These are phyloP conservation scores for Lota lota DNA, from an alignment of 2,113 vertebrate species.

Conservation along the genomic window DNA sequence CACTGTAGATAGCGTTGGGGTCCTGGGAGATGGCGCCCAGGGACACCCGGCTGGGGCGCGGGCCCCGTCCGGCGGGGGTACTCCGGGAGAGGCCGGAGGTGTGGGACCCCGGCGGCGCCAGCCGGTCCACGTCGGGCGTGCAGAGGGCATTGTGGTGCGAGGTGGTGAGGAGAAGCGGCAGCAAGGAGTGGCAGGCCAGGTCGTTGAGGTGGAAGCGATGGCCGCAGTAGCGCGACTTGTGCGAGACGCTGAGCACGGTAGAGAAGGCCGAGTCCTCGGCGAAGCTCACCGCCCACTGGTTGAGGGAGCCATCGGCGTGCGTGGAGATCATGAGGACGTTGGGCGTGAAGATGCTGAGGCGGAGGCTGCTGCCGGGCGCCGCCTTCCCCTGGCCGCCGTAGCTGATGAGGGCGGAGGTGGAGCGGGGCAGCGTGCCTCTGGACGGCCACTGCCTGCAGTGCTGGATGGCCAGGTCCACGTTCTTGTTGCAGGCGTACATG, in stretches of 20 bases:
- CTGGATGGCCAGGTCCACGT: slow-evolving; percentile 93
- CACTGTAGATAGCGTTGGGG: slow-evolving; percentile 90
- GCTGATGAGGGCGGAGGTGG: slow-evolving; percentile 84
- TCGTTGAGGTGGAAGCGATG: slow-evolving; percentile 98
- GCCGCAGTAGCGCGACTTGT: slow-evolving; percentile 95
- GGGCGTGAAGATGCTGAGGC: slow-evolving; percentile 95
- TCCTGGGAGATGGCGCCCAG: slow-evolving; percentile 77
- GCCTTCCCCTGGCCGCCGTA: slow-evolving; percentile 61
- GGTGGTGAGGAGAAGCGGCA: slow-evolving; percentile 93
- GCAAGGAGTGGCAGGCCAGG: slow-evolving; percentile 93
- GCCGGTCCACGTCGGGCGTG: slow-evolving; percentile 72
- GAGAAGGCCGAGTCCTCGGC: slow-evolving; percentile 97
- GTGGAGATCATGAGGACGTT: slow-evolving; percentile 98
- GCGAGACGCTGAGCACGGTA: slow-evolving; percentile 94
- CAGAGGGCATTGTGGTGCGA: slow-evolving; percentile 93
- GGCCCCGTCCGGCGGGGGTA: slow-evolving; percentile 38
- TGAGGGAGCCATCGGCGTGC: slow-evolving; percentile 93
- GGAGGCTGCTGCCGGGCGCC: slow-evolving; percentile 75
- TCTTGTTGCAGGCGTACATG: slow-evolving; percentile 98
- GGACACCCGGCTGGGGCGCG: slow-evolving; percentile 59
- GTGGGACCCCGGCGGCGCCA: slow-evolving; percentile 36
- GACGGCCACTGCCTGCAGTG: slow-evolving; percentile 88
- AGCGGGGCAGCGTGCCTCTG: slow-evolving; percentile 71
- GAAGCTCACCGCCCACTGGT: slow-evolving; percentile 97
- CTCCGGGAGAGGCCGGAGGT: slow-evolving; percentile 28